A percentile compares a stretch with the other conserved stretches of the same genome.
phyloP scores from a whole-genome alignment of 1,140 invertebrate species.

The Lysiphlebus fabarum region DNA sequence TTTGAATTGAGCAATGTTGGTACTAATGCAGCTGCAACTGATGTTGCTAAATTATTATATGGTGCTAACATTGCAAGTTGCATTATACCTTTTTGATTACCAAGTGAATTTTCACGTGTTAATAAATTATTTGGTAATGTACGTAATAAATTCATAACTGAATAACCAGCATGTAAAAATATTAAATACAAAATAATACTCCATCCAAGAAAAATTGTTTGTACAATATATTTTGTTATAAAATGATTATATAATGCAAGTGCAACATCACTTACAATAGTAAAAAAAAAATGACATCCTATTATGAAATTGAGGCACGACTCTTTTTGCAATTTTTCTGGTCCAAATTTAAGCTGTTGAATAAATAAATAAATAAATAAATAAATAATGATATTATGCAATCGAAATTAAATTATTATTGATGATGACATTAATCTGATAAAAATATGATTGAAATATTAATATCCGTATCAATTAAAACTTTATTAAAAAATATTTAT shows the following conservation, averaged over 20 bases:
- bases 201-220: conserved; percentile 61
- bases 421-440: background rate
- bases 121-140: conserved; percentile 53
- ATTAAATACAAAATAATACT: conserved; percentile 58
- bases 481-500: background rate
- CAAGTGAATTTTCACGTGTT: conserved; percentile 47
- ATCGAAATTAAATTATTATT: conserved; percentile 10
- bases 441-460: background rate
- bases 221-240: conserved; percentile 56
- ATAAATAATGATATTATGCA: background rate
- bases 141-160: conserved; percentile 52
- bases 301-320: conserved; percentile 60
- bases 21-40: conserved; percentile 58
- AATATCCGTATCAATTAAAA: background rate
- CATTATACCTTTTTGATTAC: conserved; percentile 60
- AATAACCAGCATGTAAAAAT: conserved; percentile 59
- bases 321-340: conserved; percentile 56
- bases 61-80: conserved; percentile 60
- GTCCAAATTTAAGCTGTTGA: conserved; percentile 55
- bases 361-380: conserved; percentile 11
- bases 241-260: conserved; percentile 56
- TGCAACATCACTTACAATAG: conserved; percentile 57
- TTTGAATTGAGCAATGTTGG: conserved; percentile 58
- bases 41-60: conserved; percentile 60
- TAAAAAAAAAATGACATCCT: conserved; percentile 58